These are phyloP conservation scores for Coecobrya sp. DNA, from an alignment of 2,888 invertebrate genomes.

Conservation along the genomic window DNA sequence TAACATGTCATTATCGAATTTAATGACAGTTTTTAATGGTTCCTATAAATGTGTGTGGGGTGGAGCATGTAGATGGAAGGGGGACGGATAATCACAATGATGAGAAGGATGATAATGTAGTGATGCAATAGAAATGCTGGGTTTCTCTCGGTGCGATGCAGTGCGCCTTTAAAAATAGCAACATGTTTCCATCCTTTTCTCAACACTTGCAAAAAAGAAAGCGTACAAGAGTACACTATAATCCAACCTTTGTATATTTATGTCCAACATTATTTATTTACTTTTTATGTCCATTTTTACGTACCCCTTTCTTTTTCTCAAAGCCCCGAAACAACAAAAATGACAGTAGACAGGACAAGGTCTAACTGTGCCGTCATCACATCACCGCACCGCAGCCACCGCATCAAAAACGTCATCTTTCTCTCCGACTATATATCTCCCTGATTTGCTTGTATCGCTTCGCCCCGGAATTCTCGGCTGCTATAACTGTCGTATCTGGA, in stretches of 20 bases:
- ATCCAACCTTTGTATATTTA: no score
- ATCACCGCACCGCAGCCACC: neutral
- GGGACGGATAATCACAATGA: slow-evolving; percentile 12
- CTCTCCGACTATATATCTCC: neutral
- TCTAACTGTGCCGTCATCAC: slow-evolving; percentile 3
- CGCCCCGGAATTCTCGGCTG: neutral
- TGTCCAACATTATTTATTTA: neutral
- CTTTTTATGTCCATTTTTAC: slow-evolving; percentile 14
- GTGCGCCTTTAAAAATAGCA: neutral
- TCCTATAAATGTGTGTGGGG: neutral
- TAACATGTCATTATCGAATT: slow-evolving; percentile 56
- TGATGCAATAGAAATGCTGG: neutral
- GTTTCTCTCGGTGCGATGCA: neutral
- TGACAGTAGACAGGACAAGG: slow-evolving; percentile 44
- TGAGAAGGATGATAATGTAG: neutral
- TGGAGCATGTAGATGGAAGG: neutral
- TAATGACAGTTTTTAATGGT: slow-evolving; percentile 62
- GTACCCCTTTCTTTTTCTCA: neutral
- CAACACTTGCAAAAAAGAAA: neutral
- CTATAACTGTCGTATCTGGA: neutral
- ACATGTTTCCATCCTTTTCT: neutral
- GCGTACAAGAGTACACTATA: no score
- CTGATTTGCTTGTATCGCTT: neutral
- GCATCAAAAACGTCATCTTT: neutral
- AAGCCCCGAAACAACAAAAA: neutral